phyloP scores from a whole-genome alignment of 2,888 invertebrate genomes.

The Drosophila differens region DNA sequence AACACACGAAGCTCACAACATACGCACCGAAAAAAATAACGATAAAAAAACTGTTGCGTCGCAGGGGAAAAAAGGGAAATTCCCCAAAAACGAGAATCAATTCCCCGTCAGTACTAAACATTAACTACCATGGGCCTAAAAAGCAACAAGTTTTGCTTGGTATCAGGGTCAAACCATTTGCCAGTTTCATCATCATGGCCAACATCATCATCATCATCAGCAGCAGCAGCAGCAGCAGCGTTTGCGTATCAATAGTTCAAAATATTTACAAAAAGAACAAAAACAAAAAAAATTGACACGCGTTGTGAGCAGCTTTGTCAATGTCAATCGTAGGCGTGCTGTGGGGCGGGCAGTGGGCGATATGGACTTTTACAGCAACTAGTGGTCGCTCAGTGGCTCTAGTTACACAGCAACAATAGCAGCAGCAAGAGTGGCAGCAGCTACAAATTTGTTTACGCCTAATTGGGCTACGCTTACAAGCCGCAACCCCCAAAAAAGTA shows the following conservation, averaged over 20 bases:
- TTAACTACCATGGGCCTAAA: constrained; percentile 43
- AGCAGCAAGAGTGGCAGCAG: constrained; percentile 26
- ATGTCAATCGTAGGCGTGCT: constrained; percentile 53
- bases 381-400: constrained; percentile 52
- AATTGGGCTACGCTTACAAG: constrained; percentile 75
- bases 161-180: constrained; percentile 66
- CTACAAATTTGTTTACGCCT: constrained; percentile 77
- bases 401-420: constrained; percentile 39
- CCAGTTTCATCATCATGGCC: constrained; percentile 4
- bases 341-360: background rate
- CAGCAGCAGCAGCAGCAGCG: constrained; percentile 1
- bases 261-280: constrained; percentile 58
- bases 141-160: constrained; percentile 76
- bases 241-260: constrained; percentile 71
- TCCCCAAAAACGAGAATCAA: constrained; percentile 34
- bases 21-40: background rate
- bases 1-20: constrained; percentile 60
- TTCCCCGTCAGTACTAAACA: constrained; percentile 44
- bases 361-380: constrained; percentile 41
- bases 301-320: constrained; percentile 64
- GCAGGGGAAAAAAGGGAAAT: constrained; percentile 53
- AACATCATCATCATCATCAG: constrained; percentile 9
- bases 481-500: constrained; percentile 49
- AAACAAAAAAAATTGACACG: constrained; percentile 24
- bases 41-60: constrained; percentile 51